Base-by-base conservation (phyloP, 2,797 vertebrate genomes). In the Diceros bicornis region DNA sequence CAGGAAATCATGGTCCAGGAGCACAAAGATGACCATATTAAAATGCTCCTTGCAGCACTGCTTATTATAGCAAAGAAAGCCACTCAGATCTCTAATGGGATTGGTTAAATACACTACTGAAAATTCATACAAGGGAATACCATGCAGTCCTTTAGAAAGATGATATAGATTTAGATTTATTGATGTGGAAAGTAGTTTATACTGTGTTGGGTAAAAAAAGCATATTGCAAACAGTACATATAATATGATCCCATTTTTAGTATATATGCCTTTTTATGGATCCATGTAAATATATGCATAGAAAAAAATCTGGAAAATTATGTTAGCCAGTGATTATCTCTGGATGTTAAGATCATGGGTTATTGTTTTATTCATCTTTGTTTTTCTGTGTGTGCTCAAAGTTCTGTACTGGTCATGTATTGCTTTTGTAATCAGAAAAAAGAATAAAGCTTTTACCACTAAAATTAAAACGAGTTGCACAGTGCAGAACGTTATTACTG, bases 401-500 rank as follows among this genome's bases (percentile, higher is more conserved):
- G n/a, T 52, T 79, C 79, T 50, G 52, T 23, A 16, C 13, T n/a
- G 57, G 55, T 71, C 9, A 41, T 44, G 4, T 27, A 47, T n/a
- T 89, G 16, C 29, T 44, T 74, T 71, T 79, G 21, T 71, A 13
- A 71, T 41, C 52, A 37, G 55, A 50, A 61, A 50, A 72, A 13
- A 52, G 64, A 25, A 23, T 52, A 72, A n/a, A 11, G 44, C 44
- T 44, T 71, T 72, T 64, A 37, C 34, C 20, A 1, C 37, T 57
- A 44, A 44, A 61, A 11, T 16, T 44, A 27, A 59, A 78, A 0
- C 4, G 57, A 18, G 52, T 69, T 27, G 55, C 25, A 7, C 41
- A 14, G 23, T 20, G 55, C 52, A 7, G 84, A 57, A 18, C 8
- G 7, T 23, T 8, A 4, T 29, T 6, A 0, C n/a, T 17, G 0